These are phyloP conservation scores for Philopedon plagiatum DNA, from an alignment of 2,888 invertebrate genomes.

Conservation along the genomic window DNA sequence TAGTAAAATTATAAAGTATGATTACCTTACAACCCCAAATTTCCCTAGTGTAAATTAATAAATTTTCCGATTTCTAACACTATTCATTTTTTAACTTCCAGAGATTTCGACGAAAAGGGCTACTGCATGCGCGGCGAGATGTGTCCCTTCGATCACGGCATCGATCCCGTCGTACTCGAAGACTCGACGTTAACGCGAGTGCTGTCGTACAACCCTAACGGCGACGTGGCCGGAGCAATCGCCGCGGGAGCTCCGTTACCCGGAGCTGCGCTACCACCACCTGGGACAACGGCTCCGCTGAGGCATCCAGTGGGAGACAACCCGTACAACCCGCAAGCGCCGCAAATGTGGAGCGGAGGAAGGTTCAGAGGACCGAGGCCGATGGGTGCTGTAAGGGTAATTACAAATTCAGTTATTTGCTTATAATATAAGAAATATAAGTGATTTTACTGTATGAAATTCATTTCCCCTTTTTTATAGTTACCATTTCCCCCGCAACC, in stretches of 20 bases:
- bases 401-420: conserved; percentile 35
- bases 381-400: conserved; percentile 61
- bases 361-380: conserved; percentile 64
- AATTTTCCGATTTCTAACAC: too few relatives aligned
- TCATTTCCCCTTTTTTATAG: conserved; percentile 6
- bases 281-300: conserved; percentile 61
- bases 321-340: conserved; percentile 67
- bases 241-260: conserved; percentile 53
- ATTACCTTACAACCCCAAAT: too few relatives aligned
- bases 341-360: conserved; percentile 65
- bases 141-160: conserved; percentile 97
- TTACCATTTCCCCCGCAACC: conserved; percentile 38
- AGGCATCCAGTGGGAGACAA: conserved; percentile 57
- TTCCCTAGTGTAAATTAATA: too few relatives aligned
- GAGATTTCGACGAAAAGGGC: conserved; percentile 86
- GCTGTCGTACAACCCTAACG: conserved; percentile 71
- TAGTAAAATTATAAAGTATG: too few relatives aligned
- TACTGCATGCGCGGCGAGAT: conserved; percentile 95
- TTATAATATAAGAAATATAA: too few relatives aligned
- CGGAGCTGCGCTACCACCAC: conserved; percentile 65
- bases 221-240: conserved; percentile 58
- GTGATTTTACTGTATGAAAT: too few relatives aligned
- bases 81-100: background rate
- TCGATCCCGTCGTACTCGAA: conserved; percentile 95
- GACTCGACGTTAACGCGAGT: conserved; percentile 79